Evolutionary conservation across 2,888 invertebrate genomes (phyloP).

Genomic region (Acrocyrtus sp.): DNA sequence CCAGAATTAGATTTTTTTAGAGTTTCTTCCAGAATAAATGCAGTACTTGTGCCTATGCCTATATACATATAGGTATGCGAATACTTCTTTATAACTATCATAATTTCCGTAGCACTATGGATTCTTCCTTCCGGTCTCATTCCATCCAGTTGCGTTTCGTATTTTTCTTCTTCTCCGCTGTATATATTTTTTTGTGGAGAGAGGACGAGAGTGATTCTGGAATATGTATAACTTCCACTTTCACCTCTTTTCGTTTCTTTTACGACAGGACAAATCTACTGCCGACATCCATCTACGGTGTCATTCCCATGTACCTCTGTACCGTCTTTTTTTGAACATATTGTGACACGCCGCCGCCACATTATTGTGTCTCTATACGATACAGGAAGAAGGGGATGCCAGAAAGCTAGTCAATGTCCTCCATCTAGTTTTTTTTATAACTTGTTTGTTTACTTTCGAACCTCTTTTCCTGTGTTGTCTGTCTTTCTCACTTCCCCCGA

Average conservation of each 20-base stretch:
- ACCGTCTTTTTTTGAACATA: neutral
- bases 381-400: constrained; percentile 23
- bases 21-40: neutral
- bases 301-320: neutral
- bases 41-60: neutral
- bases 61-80: too few species aligned
- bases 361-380: constrained; percentile 14
- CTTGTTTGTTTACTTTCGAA: neutral
- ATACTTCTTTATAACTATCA: constrained; percentile 25
- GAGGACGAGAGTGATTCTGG: too few species aligned
- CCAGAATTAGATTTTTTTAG: neutral
- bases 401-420: constrained; percentile 32
- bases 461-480: constrained; percentile 10
- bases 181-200: too few species aligned
- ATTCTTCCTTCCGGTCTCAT: constrained; percentile 37
- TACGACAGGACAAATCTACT: neutral
- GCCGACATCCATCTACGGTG: constrained; percentile 8
- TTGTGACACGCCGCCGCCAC: constrained; percentile 15
- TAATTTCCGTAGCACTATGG: constrained; percentile 38
- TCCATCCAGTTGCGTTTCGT: constrained; percentile 6
- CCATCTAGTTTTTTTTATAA: constrained; percentile 20
- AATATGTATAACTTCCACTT: too few species aligned
- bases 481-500: too few species aligned
- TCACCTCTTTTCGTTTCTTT: constrained; percentile 8
- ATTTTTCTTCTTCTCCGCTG: neutral